These are phyloP conservation scores for Stratiomys singularior DNA, from an alignment of 2,888 invertebrate species.

Conservation along the genomic window DNA sequence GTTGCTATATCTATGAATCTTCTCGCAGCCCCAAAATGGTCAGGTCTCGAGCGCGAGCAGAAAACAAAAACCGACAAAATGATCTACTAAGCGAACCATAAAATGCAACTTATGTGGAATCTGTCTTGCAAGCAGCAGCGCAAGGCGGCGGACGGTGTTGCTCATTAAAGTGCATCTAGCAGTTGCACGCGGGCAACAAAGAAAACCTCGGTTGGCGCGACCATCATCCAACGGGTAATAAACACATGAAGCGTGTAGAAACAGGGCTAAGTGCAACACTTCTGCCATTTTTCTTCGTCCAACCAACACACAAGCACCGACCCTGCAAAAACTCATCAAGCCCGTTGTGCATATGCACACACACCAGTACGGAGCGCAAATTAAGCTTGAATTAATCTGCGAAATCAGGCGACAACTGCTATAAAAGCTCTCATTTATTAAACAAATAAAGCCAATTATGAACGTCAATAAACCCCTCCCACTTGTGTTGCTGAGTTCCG, in stretches of 20 bases:
- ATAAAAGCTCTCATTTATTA: conserved; percentile 53
- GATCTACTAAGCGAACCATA: conserved; percentile 25
- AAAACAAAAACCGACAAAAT: conserved; percentile 21
- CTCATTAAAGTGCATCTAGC: conserved; percentile 36
- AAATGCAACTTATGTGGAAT: conserved; percentile 12
- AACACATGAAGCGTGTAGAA: neutral
- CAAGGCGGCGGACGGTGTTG: neutral
- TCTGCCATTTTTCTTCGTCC: conserved; percentile 30
- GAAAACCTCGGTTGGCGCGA: neutral
- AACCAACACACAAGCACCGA: neutral
- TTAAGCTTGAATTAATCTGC: conserved; percentile 51
- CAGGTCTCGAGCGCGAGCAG: neutral
- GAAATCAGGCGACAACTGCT: conserved; percentile 50
- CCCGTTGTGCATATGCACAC: neutral
- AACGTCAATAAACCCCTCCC: conserved; percentile 53
- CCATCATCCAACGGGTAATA: conserved; percentile 21
- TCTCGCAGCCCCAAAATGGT: neutral
- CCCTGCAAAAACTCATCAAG: neutral
- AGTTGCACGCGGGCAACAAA: conserved; percentile 11
- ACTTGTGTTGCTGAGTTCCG: neutral
- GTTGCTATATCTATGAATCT: conserved; percentile 6
- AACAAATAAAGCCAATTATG: conserved; percentile 54
- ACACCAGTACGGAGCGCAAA: conserved; percentile 45
- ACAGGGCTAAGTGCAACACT: neutral
- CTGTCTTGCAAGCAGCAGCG: neutral